phyloP scores from a whole-genome alignment of 2,113 vertebrate genomes.

The Pavo muticus region DNA sequence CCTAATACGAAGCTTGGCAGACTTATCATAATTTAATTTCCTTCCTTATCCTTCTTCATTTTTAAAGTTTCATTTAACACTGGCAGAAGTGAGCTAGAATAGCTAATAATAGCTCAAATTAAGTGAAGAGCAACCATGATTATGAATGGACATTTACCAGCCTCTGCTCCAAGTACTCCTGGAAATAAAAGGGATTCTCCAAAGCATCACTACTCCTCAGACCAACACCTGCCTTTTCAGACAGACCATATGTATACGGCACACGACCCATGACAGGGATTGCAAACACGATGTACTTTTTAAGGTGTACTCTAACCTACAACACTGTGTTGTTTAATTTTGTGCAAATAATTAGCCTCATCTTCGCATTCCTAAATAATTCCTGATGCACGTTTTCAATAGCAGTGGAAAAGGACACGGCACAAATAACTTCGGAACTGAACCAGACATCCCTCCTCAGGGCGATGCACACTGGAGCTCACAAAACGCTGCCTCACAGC shows the following conservation, averaged over 20 bases:
- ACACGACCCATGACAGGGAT: not conserved
- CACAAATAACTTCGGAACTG: not conserved
- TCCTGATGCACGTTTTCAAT: not conserved
- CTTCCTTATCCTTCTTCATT: slow-evolving; percentile 24
- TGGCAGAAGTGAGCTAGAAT: slow-evolving; percentile 1
- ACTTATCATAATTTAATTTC: slow-evolving; percentile 26
- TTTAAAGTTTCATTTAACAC: slow-evolving; percentile 29
- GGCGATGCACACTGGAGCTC: not conserved
- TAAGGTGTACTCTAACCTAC: not conserved
- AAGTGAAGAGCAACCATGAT: not conserved
- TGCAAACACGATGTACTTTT: not conserved
- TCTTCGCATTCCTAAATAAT: not conserved
- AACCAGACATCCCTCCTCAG: not conserved
- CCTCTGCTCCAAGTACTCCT: not conserved
- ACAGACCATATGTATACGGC: not conserved
- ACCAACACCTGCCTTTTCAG: not conserved
- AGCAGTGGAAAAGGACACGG: not conserved
- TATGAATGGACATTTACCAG: not conserved
- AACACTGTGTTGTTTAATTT: not conserved
- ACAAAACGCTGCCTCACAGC: not conserved
- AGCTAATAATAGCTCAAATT: not conserved
- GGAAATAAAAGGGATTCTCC: slow-evolving; percentile 8
- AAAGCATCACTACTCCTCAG: not conserved
- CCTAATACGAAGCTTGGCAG: not conserved
- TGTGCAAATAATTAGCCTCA: not conserved